phyloP scores from a whole-genome alignment of 2,888 invertebrate species.

The Trachelus iudaicus region DNA sequence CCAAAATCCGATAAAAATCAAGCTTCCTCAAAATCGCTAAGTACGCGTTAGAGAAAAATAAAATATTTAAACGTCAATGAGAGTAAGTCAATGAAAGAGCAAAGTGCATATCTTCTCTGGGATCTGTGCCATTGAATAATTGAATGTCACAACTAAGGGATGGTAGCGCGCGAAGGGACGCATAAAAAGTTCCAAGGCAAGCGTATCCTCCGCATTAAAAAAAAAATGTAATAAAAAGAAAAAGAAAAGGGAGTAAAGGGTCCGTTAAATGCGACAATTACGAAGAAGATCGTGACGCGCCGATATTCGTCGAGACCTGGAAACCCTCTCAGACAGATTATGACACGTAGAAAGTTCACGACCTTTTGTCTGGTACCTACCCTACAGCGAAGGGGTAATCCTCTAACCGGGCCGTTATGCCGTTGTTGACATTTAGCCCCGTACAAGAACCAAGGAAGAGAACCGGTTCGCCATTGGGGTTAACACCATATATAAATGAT shows the following conservation, averaged over 20 bases:
- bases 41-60: neutral
- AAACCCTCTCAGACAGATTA: conserved; percentile 56
- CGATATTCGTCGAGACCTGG: conserved; percentile 7
- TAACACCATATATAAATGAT: neutral
- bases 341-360: conserved; percentile 60
- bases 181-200: neutral
- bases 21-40: neutral
- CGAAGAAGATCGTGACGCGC: conserved; percentile 10
- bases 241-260: neutral
- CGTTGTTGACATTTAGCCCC: conserved; percentile 57
- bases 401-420: conserved; percentile 49
- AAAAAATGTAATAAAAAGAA: neutral
- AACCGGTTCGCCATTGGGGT: neutral
- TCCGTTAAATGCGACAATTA: neutral
- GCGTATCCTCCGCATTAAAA: neutral
- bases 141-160: neutral
- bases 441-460: neutral
- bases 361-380: conserved; percentile 56
- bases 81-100: neutral
- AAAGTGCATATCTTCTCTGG: neutral
- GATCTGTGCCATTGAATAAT: neutral
- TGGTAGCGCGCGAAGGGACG: neutral
- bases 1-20: neutral
- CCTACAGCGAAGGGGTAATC: conserved; percentile 41
- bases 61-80: neutral